phyloP scores from a whole-genome alignment of 2,888 invertebrate species.

The Cybosia mesomella region DNA sequence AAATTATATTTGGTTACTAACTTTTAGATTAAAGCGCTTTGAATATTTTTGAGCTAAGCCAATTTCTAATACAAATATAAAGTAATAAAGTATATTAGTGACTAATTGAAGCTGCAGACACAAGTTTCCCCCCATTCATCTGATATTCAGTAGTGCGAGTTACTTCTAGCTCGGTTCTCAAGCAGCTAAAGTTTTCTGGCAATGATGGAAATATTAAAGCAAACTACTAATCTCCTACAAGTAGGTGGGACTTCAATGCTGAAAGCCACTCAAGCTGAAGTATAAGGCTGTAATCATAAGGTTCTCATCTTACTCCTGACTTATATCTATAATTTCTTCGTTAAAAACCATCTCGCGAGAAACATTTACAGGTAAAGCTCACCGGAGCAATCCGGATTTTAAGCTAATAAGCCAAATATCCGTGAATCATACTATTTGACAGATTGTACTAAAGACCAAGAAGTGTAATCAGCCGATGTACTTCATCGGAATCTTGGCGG shows the following conservation, averaged over 20 bases:
- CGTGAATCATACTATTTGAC: too few species aligned
- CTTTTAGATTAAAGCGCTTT: slow-evolving; percentile 37
- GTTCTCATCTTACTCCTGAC: too few species aligned
- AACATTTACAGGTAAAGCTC: too few species aligned
- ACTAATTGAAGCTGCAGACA: neutral
- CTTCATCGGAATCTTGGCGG: too few species aligned
- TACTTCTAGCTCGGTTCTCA: neutral
- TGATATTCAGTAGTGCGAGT: neutral
- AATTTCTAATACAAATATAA: neutral
- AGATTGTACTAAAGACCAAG: too few species aligned
- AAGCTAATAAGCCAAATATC: too few species aligned
- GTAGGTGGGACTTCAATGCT: neutral
- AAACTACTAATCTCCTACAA: neutral
- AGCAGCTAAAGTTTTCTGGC: neutral
- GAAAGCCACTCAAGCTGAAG: neutral
- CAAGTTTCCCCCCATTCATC: neutral
- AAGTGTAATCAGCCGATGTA: too few species aligned
- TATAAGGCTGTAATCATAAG: too few species aligned
- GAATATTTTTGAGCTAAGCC: neutral
- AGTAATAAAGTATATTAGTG: neutral
- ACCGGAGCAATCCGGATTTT: too few species aligned
- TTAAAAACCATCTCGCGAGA: too few species aligned
- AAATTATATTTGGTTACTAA: slow-evolving; percentile 37
- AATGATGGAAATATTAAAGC: neutral
- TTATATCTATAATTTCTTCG: too few species aligned